Conservation (phyloP, 2,888 invertebrate species). For the Melanostoma mellinum region DNA sequence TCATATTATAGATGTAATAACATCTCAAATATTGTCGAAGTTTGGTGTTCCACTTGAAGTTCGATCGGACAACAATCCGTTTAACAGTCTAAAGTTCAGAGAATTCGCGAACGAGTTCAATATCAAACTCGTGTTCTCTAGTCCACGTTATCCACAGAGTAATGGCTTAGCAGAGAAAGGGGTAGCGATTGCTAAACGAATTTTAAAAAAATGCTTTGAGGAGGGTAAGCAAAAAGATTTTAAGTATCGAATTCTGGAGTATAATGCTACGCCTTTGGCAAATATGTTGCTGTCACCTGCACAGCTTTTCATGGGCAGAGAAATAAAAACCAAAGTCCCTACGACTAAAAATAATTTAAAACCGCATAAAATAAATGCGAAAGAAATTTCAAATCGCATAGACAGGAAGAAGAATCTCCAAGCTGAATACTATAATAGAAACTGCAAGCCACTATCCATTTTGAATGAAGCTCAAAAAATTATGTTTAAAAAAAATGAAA, state of each 20-base stretch:
- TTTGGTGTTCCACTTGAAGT: conserved; percentile 34
- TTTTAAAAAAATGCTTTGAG: conserved; percentile 62
- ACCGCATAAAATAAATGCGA: neutral
- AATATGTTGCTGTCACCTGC: conserved; percentile 58
- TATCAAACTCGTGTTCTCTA: conserved; percentile 11
- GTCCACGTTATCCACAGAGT: conserved; percentile 15
- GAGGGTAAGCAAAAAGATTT: conserved; percentile 37
- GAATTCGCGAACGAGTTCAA: conserved; percentile 18
- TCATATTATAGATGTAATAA: conserved; percentile 28
- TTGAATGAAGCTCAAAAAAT: conserved; percentile 17
- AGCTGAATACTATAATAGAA: conserved; percentile 12
- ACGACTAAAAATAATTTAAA: conserved; percentile 20
- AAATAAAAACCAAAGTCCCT: conserved; percentile 48
- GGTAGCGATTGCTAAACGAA: conserved; percentile 59
- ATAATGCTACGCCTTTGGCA: conserved; percentile 56
- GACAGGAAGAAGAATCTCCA: conserved; percentile 2
- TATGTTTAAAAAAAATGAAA: conserved; percentile 22
- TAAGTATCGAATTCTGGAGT: conserved; percentile 54
- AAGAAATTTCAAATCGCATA: conserved; percentile 13
- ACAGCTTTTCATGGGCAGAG: conserved; percentile 53
- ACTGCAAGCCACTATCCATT: conserved; percentile 24
- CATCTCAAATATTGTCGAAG: conserved; percentile 21
- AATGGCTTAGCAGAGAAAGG: conserved; percentile 64
- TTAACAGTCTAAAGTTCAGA: conserved; percentile 16
- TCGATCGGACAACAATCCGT: conserved; percentile 27